Conservation (phyloP, 2,888 invertebrate species). For the Synergus umbraculus region DNA sequence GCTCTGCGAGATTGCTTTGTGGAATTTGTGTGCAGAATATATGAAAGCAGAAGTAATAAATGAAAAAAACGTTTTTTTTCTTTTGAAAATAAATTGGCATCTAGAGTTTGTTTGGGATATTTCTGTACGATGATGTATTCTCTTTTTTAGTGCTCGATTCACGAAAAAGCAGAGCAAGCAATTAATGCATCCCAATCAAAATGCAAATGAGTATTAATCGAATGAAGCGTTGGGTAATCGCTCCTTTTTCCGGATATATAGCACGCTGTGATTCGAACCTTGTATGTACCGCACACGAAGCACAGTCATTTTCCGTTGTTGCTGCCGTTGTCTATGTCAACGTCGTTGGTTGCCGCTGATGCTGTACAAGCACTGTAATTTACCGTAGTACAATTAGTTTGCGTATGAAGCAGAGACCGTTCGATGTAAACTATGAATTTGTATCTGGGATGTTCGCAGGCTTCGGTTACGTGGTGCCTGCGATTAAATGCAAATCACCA, state of each 20-base stretch:
- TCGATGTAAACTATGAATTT: slow-evolving; percentile 62
- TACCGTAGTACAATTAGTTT: slow-evolving; percentile 69
- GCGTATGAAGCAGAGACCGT: slow-evolving; percentile 64
- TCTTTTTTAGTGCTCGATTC: slow-evolving; percentile 14
- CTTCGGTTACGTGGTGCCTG: background rate
- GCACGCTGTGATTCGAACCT: slow-evolving; percentile 21
- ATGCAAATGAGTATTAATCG: slow-evolving; percentile 65
- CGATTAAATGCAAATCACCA: background rate
- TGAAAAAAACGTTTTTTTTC: background rate
- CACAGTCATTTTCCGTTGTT: slow-evolving; percentile 37
- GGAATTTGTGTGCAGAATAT: no score
- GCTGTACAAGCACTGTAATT: slow-evolving; percentile 67
- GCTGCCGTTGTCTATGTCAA: background rate
- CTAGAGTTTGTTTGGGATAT: background rate
- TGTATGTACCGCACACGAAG: slow-evolving; percentile 29
- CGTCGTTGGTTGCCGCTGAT: slow-evolving; percentile 62
- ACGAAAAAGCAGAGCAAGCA: slow-evolving; percentile 33
- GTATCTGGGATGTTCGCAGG: background rate
- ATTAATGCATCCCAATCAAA: slow-evolving; percentile 57
- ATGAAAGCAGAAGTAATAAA: background rate
- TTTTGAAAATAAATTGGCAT: slow-evolving; percentile 1
- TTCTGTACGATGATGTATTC: slow-evolving; percentile 16
- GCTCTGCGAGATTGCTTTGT: no score
- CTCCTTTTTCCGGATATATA: slow-evolving; percentile 41
- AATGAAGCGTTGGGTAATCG: slow-evolving; percentile 56